Conservation (phyloP, 2,113 vertebrate genomes). For the Rattus rattus region DNA sequence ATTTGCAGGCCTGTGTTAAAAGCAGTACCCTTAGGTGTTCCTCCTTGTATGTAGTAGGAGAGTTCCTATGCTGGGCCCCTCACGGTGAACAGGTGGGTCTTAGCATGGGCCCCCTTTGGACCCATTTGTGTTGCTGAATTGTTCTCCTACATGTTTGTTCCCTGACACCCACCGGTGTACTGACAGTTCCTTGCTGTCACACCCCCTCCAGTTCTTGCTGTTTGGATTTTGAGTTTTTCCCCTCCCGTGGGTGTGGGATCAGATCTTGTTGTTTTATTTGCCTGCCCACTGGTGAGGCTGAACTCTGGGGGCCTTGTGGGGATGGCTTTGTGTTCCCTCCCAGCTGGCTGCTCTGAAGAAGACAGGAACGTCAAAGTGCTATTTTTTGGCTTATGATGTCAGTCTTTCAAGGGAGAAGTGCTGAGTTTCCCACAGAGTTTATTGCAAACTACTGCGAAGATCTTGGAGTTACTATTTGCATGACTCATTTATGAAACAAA, state of each 20-base stretch:
- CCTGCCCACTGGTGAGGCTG: background rate
- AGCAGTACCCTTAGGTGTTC: accelerated
- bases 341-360: background rate
- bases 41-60: no score
- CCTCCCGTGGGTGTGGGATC: background rate
- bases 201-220: background rate
- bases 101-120: accelerated
- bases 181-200: background rate
- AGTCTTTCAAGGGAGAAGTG: conserved; percentile 62
- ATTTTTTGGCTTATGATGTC: conserved; percentile 70
- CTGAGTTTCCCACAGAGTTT: conserved; percentile 71
- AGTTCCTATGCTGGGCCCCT: background rate
- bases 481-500: conserved; percentile 73
- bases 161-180: background rate
- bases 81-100: accelerated
- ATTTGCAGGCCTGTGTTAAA: background rate
- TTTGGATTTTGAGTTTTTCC: background rate
- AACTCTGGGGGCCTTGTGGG: background rate
- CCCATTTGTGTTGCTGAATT: accelerated
- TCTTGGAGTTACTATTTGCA: conserved; percentile 57
- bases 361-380: conserved; percentile 17
- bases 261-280: background rate
- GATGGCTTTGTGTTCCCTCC: background rate
- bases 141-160: background rate
- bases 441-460: conserved; percentile 72